Evolutionary conservation across 1,140 invertebrate species (phyloP).

Genomic region (Euwallacea fornicatus): DNA sequence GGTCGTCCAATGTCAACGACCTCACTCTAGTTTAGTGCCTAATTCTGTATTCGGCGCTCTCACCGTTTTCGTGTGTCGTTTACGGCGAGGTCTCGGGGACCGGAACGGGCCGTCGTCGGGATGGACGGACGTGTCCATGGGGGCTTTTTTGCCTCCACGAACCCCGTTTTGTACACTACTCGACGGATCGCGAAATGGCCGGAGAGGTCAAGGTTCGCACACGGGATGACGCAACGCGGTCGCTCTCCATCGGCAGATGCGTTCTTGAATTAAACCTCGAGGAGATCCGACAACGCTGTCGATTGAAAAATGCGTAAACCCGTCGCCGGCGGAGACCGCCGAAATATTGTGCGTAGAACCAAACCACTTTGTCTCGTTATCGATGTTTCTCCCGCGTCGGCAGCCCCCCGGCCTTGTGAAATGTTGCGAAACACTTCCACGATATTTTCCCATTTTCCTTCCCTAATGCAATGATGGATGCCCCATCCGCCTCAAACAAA

Average conservation of each 20-base stretch:
- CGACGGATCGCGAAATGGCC: too few relatives aligned
- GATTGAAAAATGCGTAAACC: not conserved
- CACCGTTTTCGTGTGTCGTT: not conserved
- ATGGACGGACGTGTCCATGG: too few relatives aligned
- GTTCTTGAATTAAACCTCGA: too few relatives aligned
- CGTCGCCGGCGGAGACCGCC: not conserved
- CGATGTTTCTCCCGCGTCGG: slow-evolving; percentile 7
- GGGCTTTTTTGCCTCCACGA: too few relatives aligned
- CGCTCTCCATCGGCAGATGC: too few relatives aligned
- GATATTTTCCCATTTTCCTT: slow-evolving; percentile 9
- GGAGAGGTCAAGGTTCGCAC: too few relatives aligned
- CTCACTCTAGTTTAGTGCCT: slow-evolving; percentile 27
- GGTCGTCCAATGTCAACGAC: slow-evolving; percentile 17
- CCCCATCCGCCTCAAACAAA: not conserved
- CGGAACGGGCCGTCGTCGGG: slow-evolving; percentile 9
- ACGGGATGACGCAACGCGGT: too few relatives aligned
- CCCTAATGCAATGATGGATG: slow-evolving; percentile 3
- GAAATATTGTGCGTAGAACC: slow-evolving; percentile 19
- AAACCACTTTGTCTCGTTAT: slow-evolving; percentile 17
- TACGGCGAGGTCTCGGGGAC: slow-evolving; percentile 1
- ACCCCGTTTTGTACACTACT: too few relatives aligned
- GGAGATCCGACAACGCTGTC: not conserved
- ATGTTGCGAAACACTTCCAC: slow-evolving; percentile 17
- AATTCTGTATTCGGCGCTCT: slow-evolving; percentile 17
- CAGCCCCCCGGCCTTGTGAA: slow-evolving; percentile 9